These are phyloP conservation scores for Cryptoprocta ferox DNA, from an alignment of 2,797 vertebrate genomes.

Conservation along the genomic window DNA sequence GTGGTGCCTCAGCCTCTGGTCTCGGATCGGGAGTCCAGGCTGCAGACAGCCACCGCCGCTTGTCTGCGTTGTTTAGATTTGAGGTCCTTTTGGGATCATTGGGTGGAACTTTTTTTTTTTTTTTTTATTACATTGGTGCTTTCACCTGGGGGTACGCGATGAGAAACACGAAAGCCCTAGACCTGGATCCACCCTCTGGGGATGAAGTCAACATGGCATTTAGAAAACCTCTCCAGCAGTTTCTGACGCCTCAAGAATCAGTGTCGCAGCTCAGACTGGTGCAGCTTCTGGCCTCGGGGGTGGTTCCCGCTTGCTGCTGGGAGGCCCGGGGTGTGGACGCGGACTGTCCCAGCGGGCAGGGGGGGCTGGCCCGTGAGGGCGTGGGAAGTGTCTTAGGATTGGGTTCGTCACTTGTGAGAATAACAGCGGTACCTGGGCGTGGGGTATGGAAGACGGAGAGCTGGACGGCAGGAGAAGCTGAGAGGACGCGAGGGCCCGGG, in stretches of 20 bases:
- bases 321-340: not conserved
- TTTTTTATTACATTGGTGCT: not conserved
- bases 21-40: not conserved
- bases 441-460: no score
- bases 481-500: fast-evolving
- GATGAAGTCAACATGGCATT: not conserved
- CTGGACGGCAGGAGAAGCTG: not conserved
- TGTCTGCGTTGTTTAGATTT: not conserved
- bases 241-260: not conserved
- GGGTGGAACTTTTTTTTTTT: not conserved
- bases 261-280: fast-evolving
- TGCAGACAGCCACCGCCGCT: fast-evolving
- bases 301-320: fast-evolving
- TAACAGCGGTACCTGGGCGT: not conserved
- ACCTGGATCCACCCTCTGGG: not conserved
- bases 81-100: not conserved
- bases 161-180: not conserved
- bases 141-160: not conserved
- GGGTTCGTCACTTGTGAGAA: not conserved
- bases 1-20: fast-evolving
- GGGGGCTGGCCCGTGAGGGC: not conserved
- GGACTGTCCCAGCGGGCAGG: fast-evolving
- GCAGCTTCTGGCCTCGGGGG: not conserved
- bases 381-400: not conserved
- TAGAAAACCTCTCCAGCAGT: not conserved